phyloP scores from a whole-genome alignment of 2,888 invertebrate genomes.

The Drosophila setosimentum region DNA sequence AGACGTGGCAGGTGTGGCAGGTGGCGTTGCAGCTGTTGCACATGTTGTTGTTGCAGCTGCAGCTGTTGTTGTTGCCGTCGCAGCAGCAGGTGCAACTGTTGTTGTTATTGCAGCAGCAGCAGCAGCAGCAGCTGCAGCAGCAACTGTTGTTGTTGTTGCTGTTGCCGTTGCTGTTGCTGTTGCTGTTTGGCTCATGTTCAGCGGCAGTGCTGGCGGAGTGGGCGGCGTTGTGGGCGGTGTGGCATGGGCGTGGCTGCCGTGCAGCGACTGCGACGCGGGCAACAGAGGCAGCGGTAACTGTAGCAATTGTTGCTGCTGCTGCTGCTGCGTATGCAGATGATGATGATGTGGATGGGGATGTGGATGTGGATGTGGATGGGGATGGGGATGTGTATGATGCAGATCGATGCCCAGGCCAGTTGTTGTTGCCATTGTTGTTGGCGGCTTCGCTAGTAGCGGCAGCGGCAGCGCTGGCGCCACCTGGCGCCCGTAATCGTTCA shows the following conservation, averaged over 20 bases:
- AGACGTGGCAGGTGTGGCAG: constrained; percentile 66
- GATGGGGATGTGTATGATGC: constrained; percentile 16
- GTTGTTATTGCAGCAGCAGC: constrained; percentile 23
- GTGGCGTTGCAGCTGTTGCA: constrained; percentile 30
- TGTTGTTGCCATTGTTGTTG: constrained; percentile 24
- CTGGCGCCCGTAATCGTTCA: constrained; percentile 74
- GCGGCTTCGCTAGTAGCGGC: constrained; percentile 65
- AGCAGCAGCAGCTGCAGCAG: constrained; percentile 19
- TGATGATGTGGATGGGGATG: constrained; percentile 29
- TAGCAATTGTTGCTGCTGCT: constrained; percentile 11
- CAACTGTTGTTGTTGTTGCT: constrained; percentile 23
- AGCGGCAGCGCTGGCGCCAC: constrained; percentile 57
- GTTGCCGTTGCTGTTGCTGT: constrained; percentile 19
- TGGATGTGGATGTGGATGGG: too few relatives aligned
- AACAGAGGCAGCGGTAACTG: constrained; percentile 25
- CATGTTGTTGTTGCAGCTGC: constrained; percentile 16
- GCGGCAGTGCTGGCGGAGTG: constrained; percentile 73
- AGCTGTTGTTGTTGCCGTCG: constrained; percentile 17
- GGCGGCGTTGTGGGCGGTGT: constrained; percentile 77
- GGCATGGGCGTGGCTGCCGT: constrained; percentile 40
- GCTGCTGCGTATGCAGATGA: constrained; percentile 9
- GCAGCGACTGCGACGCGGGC: constrained; percentile 17
- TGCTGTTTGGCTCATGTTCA: constrained; percentile 69
- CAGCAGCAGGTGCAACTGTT: constrained; percentile 17
- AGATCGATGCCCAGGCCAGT: constrained; percentile 20